Evolutionary conservation across 2,113 vertebrate species (phyloP).

Genomic region (Tachysurus fulvidraco): DNA sequence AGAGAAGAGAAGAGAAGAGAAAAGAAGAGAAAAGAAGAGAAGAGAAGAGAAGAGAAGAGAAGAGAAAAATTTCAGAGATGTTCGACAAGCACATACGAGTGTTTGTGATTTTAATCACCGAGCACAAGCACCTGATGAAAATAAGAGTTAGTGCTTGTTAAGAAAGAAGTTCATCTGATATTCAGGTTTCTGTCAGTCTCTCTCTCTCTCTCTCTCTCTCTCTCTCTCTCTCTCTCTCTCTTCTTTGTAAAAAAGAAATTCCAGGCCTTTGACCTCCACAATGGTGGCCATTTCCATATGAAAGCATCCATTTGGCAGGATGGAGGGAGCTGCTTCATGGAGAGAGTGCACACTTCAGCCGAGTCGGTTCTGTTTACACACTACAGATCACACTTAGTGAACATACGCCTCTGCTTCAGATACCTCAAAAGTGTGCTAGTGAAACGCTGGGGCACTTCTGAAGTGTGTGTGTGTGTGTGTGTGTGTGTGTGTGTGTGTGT

Average conservation of each 20-base stretch:
- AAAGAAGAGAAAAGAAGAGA: too few species aligned
- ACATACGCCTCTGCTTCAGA: background rate
- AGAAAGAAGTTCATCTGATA: background rate
- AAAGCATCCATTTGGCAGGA: background rate
- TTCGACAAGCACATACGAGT: too few species aligned
- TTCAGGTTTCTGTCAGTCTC: background rate
- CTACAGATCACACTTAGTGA: background rate
- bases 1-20: too few species aligned
- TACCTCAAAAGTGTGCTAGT: conserved; percentile 2
- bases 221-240: background rate
- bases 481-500: conserved; percentile 16
- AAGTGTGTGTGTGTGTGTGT: conserved; percentile 19
- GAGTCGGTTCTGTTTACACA: conserved; percentile 17
- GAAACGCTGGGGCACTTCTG: background rate
- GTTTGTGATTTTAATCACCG: background rate
- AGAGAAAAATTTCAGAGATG: too few species aligned
- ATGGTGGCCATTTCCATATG: conserved; percentile 16
- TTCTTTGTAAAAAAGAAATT: conserved; percentile 6
- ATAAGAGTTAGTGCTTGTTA: background rate
- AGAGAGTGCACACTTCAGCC: conserved; percentile 21
- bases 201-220: background rate
- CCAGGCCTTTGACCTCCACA: conserved; percentile 10
- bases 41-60: too few species aligned
- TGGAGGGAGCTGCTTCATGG: conserved; percentile 18
- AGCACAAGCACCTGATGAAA: background rate